Base-by-base conservation (phyloP, 2,113 vertebrate species). In the Cromileptes altivelis region DNA sequence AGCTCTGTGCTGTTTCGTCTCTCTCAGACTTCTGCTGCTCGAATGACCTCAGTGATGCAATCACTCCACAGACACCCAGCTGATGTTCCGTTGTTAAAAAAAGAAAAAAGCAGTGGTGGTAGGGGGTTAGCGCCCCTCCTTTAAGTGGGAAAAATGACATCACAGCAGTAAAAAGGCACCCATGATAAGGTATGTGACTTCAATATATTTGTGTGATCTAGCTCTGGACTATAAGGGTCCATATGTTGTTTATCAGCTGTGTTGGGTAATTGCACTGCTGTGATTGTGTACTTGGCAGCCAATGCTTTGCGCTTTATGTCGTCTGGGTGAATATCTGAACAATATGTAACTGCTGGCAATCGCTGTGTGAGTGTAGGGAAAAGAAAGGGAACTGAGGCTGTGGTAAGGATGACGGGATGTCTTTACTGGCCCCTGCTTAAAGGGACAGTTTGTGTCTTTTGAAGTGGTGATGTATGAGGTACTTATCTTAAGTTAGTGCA, bases 41-140 rank as follows among this genome's bases (percentile, higher is more conserved):
- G 79, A 79, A 89, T 91, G 86, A 93, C 81, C 73, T 68, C 77
- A 85, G 84, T 94, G 94, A 95, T 91, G 93, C 88, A 94, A 91
- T 93, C 84, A 74, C 80, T 73, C 78, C 84, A 61, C 85, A 90
- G 84, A 73, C 72, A n/a, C 37, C 70, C 89, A 91, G 89, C 88
- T 92, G 92, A 89, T 92, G 87, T 94, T 95, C 89, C 86, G 82
- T 77, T 92, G 83, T 91, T 80, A 89, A 91, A 89, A 81, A 80
- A 52, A 77, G 84, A 72, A 70, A 82, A 82, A 75, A 52, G 40
- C 40, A 18, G 63, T 61, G 56, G 65, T n/a, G 27, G 40, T 30
- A 49, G n/a, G 64, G 47, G 33, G 58, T 62, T 49, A 60, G 73
- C 1, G 45, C 57, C 52, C 74, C 25, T 57, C 75, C 53, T 75